Base-by-base conservation (phyloP, 2,113 vertebrate genomes). In the Anguilla rostrata region DNA sequence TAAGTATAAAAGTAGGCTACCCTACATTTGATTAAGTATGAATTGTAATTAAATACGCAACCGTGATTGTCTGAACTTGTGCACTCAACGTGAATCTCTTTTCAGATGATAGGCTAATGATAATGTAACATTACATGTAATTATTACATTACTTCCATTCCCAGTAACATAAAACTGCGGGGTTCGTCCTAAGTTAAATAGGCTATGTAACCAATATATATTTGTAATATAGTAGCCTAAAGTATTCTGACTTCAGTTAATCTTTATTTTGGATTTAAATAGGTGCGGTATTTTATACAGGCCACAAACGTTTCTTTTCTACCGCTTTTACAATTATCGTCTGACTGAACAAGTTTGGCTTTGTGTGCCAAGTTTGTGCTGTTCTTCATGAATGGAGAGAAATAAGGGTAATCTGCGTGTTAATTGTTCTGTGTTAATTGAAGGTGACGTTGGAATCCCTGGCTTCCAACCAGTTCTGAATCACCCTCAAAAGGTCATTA, bases 341-440 rank as follows among this genome's bases (percentile, higher is more conserved):
- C 90, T 93, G 94, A 83, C 90, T 93, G 92, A 93, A 86, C 93
- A 94, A 93, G 89, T 94, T 92, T 86, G 91, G 90, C 93, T 94
- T 94, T 95, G 94, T 95, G 92, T 92, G 92, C 92, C 91, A 92
- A 89, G 86, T 92, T 91, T 90, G 88, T 91, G 88, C 11, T 91
- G 93, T 93, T 93, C 90, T 87, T 18, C 81, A 39, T 94, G 92
- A 95, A 94, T 94, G 57, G 92, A 88, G 91, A 91, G 88, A 91
- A 94, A 94, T 93, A 93, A 91, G 92, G 94, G 93, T 93, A 95
- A 95, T 94, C 92, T 94, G 94, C 92, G 92, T 91, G 94, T 95
- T 97, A 97, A 98, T 98, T 98, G 97, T 97, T 98, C 95, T 95
- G 85, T 93, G 94, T 96, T 98, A 97, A 98, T 98, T 97, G 96